Evolutionary conservation across 2,113 vertebrate species (phyloP).

Genomic region (Rhynchomys soricoides): DNA sequence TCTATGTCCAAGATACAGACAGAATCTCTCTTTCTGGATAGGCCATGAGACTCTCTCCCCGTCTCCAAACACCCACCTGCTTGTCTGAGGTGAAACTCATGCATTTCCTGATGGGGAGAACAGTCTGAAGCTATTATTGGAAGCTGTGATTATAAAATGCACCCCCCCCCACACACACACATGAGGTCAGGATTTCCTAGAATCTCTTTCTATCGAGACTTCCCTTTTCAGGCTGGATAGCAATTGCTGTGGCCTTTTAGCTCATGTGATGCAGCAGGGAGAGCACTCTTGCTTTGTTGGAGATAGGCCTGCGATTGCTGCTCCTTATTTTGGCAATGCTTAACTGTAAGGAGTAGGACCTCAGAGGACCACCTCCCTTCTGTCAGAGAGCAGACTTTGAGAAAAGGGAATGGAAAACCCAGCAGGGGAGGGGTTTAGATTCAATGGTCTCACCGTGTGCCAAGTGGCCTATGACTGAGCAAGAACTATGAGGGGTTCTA

Average conservation of each 20-base stretch:
- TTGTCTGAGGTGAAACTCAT: neutral
- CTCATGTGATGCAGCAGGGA: neutral
- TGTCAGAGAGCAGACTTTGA: neutral
- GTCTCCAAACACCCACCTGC: neutral
- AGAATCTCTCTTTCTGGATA: neutral
- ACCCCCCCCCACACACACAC: neutral
- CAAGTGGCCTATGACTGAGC: neutral
- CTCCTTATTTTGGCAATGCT: neutral
- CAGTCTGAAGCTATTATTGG: neutral
- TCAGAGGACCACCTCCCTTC: neutral
- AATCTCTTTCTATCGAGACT: neutral
- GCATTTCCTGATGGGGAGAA: neutral
- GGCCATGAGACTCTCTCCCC: neutral
- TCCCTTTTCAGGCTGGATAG: neutral
- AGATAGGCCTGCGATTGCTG: neutral
- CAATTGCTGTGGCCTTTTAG: neutral
- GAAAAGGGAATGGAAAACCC: neutral
- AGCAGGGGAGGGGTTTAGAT: neutral
- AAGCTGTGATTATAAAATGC: neutral
- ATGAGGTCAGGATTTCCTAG: neutral
- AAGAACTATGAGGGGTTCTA: neutral
- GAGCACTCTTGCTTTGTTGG: neutral
- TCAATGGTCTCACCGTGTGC: neutral
- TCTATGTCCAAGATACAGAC: neutral
- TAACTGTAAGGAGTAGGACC: neutral